Percentiles rank a stretch among this genome's conserved stretches.
Evolutionary conservation across 2,113 vertebrate species (phyloP).

Genomic region (Larimichthys polyactis): DNA sequence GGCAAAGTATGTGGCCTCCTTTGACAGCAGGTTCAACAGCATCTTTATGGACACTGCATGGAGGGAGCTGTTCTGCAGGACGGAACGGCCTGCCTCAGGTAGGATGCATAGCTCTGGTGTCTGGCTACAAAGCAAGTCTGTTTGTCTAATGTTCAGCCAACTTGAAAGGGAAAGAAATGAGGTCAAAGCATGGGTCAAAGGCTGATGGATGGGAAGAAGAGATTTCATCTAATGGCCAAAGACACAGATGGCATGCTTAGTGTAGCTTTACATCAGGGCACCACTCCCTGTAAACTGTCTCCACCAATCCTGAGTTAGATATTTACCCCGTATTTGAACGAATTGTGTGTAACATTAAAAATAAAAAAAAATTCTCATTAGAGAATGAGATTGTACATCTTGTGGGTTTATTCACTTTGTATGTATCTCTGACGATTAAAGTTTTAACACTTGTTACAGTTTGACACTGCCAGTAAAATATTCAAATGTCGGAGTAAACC

Average conservation of each 20-base stretch:
- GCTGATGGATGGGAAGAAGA: constrained; percentile 49
- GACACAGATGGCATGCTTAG: constrained; percentile 46
- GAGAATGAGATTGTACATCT: neutral
- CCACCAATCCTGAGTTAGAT: neutral
- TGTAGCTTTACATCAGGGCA: constrained; percentile 3
- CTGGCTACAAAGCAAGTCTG: constrained; percentile 19
- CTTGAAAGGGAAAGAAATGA: constrained; percentile 60
- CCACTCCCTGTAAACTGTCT: constrained; percentile 17
- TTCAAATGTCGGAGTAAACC: neutral
- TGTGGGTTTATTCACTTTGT: neutral
- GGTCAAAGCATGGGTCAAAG: constrained; percentile 51
- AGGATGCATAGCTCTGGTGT: constrained; percentile 15
- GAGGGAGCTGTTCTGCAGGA: constrained; percentile 86
- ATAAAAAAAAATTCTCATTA: neutral
- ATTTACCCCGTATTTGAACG: neutral
- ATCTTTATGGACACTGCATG: constrained; percentile 87
- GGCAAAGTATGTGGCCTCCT: constrained; percentile 85
- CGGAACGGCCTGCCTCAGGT: constrained; percentile 84
- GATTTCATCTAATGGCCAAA: constrained; percentile 33
- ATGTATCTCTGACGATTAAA: neutral
- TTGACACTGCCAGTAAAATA: constrained; percentile 6
- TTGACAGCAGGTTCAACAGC: constrained; percentile 84
- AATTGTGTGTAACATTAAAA: neutral
- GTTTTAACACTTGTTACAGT: neutral
- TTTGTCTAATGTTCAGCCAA: constrained; percentile 49